Conservation (phyloP, 2,888 invertebrate genomes). For the Macrosiphum euphorbiae region DNA sequence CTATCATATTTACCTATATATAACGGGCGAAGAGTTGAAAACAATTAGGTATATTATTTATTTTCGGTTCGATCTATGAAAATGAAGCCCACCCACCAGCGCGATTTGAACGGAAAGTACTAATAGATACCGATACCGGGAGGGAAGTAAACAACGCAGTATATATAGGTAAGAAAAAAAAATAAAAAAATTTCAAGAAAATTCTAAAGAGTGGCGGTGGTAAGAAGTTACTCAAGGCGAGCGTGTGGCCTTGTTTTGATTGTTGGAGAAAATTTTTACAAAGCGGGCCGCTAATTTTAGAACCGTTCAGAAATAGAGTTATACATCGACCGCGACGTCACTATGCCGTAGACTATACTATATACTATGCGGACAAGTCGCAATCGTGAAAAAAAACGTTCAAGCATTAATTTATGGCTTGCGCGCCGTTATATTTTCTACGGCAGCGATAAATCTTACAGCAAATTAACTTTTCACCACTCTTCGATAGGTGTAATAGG, state of each 20-base stretch:
- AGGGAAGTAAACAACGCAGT: neutral
- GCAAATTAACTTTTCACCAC: neutral
- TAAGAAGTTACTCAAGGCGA: constrained; percentile 56
- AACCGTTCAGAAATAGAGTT: constrained; percentile 61
- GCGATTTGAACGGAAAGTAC: neutral
- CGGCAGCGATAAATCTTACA: constrained; percentile 25
- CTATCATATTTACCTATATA: neutral
- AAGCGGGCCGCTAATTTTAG: constrained; percentile 63
- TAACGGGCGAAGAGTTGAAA: neutral
- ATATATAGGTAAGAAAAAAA: neutral
- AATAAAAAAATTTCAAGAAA: constrained; percentile 32
- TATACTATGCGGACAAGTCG: constrained; percentile 15
- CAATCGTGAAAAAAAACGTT: constrained; percentile 17
- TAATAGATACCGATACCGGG: neutral
- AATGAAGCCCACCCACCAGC: neutral
- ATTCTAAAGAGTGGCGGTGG: neutral
- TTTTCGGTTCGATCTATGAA: neutral
- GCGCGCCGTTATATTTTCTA: neutral
- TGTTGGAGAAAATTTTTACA: constrained; percentile 62
- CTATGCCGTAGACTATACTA: constrained; percentile 19
- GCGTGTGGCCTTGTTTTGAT: constrained; percentile 60
- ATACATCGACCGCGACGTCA: constrained; percentile 56
- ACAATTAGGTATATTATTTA: neutral
- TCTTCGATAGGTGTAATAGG: neutral
- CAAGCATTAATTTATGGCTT: constrained; percentile 9